Conservation (phyloP, 2,113 vertebrate species). For the Triplophysa rosa region DNA sequence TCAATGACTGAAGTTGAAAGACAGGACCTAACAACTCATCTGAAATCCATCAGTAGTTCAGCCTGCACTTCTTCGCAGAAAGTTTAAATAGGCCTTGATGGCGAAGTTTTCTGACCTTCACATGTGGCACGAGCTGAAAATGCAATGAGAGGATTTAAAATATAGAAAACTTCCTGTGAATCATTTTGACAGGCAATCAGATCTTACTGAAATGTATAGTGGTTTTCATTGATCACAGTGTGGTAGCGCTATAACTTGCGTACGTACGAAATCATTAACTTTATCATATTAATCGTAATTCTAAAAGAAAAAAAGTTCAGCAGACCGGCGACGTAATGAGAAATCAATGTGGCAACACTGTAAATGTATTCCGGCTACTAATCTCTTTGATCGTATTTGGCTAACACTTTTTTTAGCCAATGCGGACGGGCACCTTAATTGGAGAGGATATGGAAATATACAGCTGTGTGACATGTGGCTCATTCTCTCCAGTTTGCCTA, state of each 20-base stretch:
- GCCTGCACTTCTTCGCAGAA: constrained; percentile 12
- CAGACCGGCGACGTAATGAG: background rate
- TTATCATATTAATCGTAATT: no score
- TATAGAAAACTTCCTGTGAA: no score
- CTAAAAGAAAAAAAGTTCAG: background rate
- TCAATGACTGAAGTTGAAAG: constrained; percentile 34
- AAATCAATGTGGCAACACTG: constrained; percentile 4
- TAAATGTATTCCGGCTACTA: constrained; percentile 1
- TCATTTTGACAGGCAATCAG: no score
- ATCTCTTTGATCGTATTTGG: constrained; percentile 14
- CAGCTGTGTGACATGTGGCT: constrained; percentile 30
- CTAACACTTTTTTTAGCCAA: constrained; percentile 12
- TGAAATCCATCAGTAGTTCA: constrained; percentile 20
- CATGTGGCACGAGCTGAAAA: constrained; percentile 19
- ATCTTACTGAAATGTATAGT: no score
- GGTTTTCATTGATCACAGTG: no score
- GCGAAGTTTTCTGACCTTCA: constrained; percentile 35
- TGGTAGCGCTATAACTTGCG: no score
- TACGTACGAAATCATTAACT: no score
- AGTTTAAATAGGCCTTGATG: constrained; percentile 25
- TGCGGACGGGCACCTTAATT: constrained; percentile 23
- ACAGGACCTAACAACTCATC: constrained; percentile 36
- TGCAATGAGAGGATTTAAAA: background rate
- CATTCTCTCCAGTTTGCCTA: constrained; percentile 25
- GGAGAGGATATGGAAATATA: constrained; percentile 21